Conservation (phyloP, 1,140 invertebrate genomes). For the Reticulitermes speratus region DNA sequence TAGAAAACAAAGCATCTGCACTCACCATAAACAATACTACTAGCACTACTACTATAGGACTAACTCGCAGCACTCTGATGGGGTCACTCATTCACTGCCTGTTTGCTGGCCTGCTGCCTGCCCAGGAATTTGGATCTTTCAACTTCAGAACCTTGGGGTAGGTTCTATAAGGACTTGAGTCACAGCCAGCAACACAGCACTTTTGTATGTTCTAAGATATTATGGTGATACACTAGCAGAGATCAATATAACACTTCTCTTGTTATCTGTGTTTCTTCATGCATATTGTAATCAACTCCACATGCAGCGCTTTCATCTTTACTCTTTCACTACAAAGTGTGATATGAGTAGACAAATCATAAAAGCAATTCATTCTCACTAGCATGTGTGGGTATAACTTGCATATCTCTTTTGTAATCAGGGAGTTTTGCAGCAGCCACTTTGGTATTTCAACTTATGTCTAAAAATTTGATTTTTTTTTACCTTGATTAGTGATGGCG, state of each 20-base stretch:
- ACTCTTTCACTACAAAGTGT: background rate
- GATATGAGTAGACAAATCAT: background rate
- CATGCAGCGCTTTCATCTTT: background rate
- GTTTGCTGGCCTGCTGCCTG: conserved; percentile 10
- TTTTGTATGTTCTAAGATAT: conserved; percentile 13
- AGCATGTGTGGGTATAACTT: background rate
- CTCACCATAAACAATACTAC: conserved; percentile 29
- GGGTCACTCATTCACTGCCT: conserved; percentile 24
- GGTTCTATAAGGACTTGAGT: background rate
- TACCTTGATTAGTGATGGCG: no score
- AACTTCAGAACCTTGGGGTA: conserved; percentile 20
- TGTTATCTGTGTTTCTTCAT: background rate
- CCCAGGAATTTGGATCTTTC: conserved; percentile 27
- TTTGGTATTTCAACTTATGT: no score
- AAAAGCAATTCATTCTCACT: background rate
- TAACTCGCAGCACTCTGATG: conserved; percentile 27
- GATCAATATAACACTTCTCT: background rate
- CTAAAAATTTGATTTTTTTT: no score
- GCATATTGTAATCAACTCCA: background rate
- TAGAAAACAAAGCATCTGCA: conserved; percentile 30
- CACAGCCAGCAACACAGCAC: background rate
- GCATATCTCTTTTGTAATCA: no score
- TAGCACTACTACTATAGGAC: conserved; percentile 28
- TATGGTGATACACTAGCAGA: background rate
- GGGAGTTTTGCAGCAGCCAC: no score